Conservation (phyloP, 2,113 vertebrate genomes). For the Nothobranchius kuhntae region DNA sequence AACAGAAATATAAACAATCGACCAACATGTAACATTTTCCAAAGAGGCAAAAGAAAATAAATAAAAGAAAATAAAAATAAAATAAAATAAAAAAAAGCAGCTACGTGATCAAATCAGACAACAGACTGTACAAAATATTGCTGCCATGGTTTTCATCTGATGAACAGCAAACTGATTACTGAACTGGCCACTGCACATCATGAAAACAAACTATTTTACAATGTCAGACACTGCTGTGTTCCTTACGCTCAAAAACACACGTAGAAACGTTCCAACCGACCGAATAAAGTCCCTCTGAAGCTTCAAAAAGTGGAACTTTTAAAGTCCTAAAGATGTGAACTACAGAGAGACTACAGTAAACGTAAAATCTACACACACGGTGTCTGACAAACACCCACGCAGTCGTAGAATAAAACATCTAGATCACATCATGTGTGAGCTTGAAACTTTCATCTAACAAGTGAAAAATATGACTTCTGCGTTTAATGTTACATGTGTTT, state of each 20-base stretch:
- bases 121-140: conserved; percentile 76
- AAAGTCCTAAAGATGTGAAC: conserved; percentile 41
- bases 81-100: conserved; percentile 1
- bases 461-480: conserved; percentile 13
- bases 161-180: conserved; percentile 69
- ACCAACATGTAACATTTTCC: conserved; percentile 47
- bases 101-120: conserved; percentile 40
- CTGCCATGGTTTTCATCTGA: conserved; percentile 73
- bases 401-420: conserved; percentile 38
- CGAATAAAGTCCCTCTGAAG: conserved; percentile 33
- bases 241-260: conserved; percentile 35
- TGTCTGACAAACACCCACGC: conserved; percentile 37
- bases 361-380: conserved; percentile 51
- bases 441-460: conserved; percentile 21
- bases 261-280: conserved; percentile 37
- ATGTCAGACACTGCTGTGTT: conserved; percentile 38
- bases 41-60: conserved; percentile 76
- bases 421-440: conserved; percentile 38
- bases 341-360: conserved; percentile 63
- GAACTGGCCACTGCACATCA: conserved; percentile 74
- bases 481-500: conserved; percentile 31
- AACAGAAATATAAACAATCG: conserved; percentile 41
- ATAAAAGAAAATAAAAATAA: conserved; percentile 64
- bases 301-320: conserved; percentile 17
- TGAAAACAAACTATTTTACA: conserved; percentile 58